A percentile compares a stretch with the other conserved stretches of the same genome.
Evolutionary conservation across 2,888 invertebrate species (phyloP).

Genomic region (Notodonta ziczac): DNA sequence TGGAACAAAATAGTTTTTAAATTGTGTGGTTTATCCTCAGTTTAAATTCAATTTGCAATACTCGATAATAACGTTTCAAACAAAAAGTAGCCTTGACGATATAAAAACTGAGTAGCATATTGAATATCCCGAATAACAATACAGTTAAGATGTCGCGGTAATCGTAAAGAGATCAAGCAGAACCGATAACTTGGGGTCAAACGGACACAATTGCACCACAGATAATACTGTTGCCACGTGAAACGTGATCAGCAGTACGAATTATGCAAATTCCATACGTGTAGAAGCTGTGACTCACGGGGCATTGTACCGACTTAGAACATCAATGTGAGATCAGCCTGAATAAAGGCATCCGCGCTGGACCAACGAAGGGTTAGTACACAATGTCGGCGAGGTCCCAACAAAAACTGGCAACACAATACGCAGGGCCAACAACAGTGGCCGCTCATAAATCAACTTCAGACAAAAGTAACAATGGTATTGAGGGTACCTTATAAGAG

Average conservation of each 20-base stretch:
- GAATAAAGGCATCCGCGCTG: constrained; percentile 78
- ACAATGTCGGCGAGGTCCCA: constrained; percentile 82
- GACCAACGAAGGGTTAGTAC: constrained; percentile 77
- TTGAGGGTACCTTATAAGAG: constrained; percentile 85
- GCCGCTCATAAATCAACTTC: constrained; percentile 84
- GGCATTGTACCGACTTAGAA: constrained; percentile 73
- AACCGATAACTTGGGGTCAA: neutral
- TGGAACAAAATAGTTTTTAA: too few relatives aligned
- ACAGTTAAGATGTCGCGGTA: neutral
- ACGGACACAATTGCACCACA: neutral
- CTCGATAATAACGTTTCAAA: too few relatives aligned
- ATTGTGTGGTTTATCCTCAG: too few relatives aligned
- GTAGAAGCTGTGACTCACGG: constrained; percentile 60
- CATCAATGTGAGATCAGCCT: constrained; percentile 80
- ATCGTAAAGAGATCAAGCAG: constrained; percentile 3
- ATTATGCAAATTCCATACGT: constrained; percentile 50
- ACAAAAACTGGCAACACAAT: constrained; percentile 84
- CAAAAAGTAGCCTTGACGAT: neutral
- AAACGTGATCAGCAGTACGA: constrained; percentile 24
- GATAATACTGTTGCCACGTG: constrained; percentile 24
- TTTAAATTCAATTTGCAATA: too few relatives aligned
- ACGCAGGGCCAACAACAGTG: constrained; percentile 81
- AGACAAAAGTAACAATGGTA: constrained; percentile 84
- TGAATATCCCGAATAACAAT: constrained; percentile 1
- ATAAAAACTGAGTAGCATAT: neutral